Base-by-base conservation (phyloP, 1,140 invertebrate species). In the Temnothorax longispinosus region DNA sequence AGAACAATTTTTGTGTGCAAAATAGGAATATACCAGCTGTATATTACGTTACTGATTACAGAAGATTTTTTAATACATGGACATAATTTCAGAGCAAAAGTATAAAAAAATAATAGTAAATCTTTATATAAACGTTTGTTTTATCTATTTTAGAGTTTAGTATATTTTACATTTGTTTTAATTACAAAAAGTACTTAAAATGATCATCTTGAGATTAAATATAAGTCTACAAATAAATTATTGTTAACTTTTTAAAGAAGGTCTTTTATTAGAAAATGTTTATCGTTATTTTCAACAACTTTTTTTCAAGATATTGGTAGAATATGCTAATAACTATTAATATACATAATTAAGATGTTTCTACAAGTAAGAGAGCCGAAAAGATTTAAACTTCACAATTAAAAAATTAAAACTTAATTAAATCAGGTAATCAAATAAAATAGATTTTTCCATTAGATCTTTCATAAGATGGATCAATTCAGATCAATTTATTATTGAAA, bases 401-500 rank as follows among this genome's bases (percentile, higher is more conserved):
- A 35, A 15, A 38, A 27, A 0, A 27, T 27, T 27, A 27, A 27
- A 27, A 27, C 27, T 27, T 56, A 10, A 18, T 0, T 0, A 67
- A 27, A 64, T 64, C 18, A 35, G 5, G 0, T 62, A 10, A 64
- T 35, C 13, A n/a, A 15, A 32, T 54, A 65, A 41, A 6, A 65
- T 65, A 21, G 18, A 76, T 58, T 35, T 65, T 18, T 62, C 2
- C 6, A 52, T 32, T n/a, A 18, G 13, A 35, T 41, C 13, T 21
- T 27, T 21, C 6, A 35, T 32, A 18, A 65, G 38, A 6, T 6
- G 54, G 21, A 64, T 64, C 50, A 41, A 64, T 2, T 67, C 5
- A 5, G 27, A 27, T 27, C 27, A 78, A 64, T 50, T 78, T 47
- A 35, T 76, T 76, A 76, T 78, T 50, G 10, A 64, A 78, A 78